Evolutionary conservation across 2,797 vertebrate species (phyloP), one percentile per base, ranked within the genome.

Genomic region (Iguana delicatissima): DNA sequence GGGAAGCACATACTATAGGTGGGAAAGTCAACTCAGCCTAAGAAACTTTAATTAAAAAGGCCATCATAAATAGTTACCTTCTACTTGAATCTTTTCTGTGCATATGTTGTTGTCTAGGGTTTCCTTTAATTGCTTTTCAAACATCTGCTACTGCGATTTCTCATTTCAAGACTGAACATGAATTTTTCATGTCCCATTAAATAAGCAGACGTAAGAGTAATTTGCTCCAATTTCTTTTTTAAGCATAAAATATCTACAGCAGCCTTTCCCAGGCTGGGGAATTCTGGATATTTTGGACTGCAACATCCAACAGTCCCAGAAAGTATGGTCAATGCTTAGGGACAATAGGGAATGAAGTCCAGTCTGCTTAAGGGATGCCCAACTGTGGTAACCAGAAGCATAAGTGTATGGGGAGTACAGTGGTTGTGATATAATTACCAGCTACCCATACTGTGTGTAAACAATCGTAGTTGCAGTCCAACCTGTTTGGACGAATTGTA

Each of bases 31-130:
- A 89, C 8, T 13, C n/a, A 92, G 83, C 2, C n/a, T 76, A 55
- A 67, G 86, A 22, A 91, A 91, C 22, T 80, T 91, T 90, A 77
- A 89, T 89, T 90, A 93, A 80, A n/a, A 82, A 29, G 29, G 77
- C 32, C 38, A n/a, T 32, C 81, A 93, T 92, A 90, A 59, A 38
- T 82, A 29, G 81, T 90, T 91, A 73, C 69, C 81, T 92, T 62
- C 35, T 81, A 38, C 46, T 76, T 32, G 18, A 91, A 82, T 3
- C 1, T 85, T 83, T 86, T 89, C 64, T 90, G n/a, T 85, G 2
- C 88, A 0, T 4, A 1, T 85, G 85, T 88, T 62, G 32, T 84
- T 16, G 86, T 35, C 52, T 46, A 38, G 13, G 22, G 62, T 86
- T 73, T 59, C n/a, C 46, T 50, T 80, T n/a, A 81, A 76, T 91